A percentile compares a stretch with the other conserved stretches of the same genome.
phyloP scores from a whole-genome alignment of 2,113 vertebrate species.

The Pteronura brasiliensis region DNA sequence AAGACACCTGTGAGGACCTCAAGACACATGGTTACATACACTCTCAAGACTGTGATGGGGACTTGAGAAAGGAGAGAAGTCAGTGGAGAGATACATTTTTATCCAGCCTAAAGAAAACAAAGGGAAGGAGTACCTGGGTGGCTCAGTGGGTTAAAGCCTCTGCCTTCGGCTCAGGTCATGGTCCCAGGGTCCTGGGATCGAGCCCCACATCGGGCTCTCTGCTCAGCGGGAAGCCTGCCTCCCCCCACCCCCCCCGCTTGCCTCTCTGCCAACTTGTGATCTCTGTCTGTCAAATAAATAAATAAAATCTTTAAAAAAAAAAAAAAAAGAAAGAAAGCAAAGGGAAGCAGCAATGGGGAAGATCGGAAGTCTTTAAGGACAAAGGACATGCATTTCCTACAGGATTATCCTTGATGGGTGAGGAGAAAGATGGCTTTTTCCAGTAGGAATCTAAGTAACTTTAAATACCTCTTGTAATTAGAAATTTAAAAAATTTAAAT shows the following conservation, averaged over 20 bases:
- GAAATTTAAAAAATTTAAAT: neutral
- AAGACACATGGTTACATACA: neutral
- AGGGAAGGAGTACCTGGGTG: too few species aligned
- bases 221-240: too few species aligned
- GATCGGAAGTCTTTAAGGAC: neutral
- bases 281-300: too few species aligned
- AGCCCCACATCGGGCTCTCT: too few species aligned
- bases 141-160: too few species aligned
- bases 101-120: neutral
- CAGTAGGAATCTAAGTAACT: neutral
- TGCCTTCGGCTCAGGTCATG: too few species aligned
- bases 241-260: too few species aligned
- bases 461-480: neutral
- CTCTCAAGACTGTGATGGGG: neutral
- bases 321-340: neutral
- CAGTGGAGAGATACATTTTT: neutral
- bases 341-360: neutral
- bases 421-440: neutral
- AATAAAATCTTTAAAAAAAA: too few species aligned
- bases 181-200: too few species aligned
- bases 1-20: neutral
- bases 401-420: neutral
- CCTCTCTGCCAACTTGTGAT: too few species aligned
- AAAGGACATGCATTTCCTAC: neutral
- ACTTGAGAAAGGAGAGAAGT: neutral